A percentile compares a stretch with the other conserved stretches of the same genome.
Conservation (phyloP, 2,113 vertebrate species). For the Macroglossus sobrinus region DNA sequence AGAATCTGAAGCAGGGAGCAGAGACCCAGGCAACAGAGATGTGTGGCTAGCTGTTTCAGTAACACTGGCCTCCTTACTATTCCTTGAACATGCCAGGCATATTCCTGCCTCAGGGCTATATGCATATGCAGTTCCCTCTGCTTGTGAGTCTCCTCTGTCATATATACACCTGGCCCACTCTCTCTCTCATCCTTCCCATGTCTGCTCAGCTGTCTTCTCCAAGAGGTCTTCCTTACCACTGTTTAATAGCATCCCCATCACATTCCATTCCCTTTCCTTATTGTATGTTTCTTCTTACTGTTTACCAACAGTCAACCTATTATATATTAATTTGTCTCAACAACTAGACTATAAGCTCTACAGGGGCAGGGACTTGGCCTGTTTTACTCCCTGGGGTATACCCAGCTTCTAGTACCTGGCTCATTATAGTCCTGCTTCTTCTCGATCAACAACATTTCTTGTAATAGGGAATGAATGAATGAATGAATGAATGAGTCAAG, state of each 20-base stretch:
- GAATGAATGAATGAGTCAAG: neutral
- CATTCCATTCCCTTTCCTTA: neutral
- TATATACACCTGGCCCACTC: neutral
- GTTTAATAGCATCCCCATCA: neutral
- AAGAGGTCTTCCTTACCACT: neutral
- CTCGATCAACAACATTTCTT: neutral
- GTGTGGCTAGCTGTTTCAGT: neutral
- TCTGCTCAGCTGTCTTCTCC: neutral
- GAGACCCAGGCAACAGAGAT: neutral
- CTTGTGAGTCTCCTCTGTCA: neutral
- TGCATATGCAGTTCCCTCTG: neutral
- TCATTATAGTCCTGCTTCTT: neutral
- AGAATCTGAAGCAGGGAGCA: neutral
- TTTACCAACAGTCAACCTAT: neutral
- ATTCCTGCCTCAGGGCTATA: neutral
- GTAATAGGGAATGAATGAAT: neutral
- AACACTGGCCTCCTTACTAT: neutral
- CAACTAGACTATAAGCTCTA: neutral
- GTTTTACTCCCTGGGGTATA: neutral
- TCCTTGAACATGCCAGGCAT: neutral
- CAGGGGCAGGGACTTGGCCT: neutral
- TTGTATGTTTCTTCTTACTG: neutral
- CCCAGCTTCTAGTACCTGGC: neutral
- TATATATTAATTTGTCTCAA: neutral
- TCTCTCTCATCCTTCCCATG: neutral